phyloP scores from a whole-genome alignment of 2,888 invertebrate genomes.

The Agriopis marginaria region DNA sequence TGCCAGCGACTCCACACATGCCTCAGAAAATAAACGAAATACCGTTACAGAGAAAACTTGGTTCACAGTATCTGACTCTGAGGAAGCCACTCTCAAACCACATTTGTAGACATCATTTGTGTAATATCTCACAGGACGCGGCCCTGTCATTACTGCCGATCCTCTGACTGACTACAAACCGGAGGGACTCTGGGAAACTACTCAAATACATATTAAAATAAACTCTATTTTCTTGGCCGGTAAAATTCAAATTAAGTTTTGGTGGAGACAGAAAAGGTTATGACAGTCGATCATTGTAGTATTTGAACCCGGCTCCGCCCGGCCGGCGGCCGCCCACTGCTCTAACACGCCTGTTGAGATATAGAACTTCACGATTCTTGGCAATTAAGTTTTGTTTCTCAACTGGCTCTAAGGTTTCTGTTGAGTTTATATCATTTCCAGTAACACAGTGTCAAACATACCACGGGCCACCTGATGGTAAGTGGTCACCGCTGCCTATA shows the following conservation, averaged over 20 bases:
- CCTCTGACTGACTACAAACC: constrained; percentile 54
- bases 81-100: constrained; percentile 7
- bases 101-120: constrained; percentile 40
- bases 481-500: no score
- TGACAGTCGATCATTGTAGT: constrained; percentile 68
- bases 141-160: constrained; percentile 71
- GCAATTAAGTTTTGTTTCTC: background rate
- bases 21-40: no score
- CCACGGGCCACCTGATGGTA: no score
- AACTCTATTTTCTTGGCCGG: background rate
- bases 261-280: constrained; percentile 41
- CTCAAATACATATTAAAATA: background rate
- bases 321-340: constrained; percentile 40
- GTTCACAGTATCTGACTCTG: background rate
- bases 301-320: constrained; percentile 46
- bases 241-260: constrained; percentile 7
- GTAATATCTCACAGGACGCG: constrained; percentile 50
- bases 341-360: background rate
- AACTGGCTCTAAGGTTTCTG: background rate
- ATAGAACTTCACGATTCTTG: background rate
- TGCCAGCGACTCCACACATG: no score
- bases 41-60: no score
- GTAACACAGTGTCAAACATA: background rate
- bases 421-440: background rate
- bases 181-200: constrained; percentile 47